These are phyloP conservation scores for Dinocampus coccinellae DNA, from an alignment of 2,888 invertebrate genomes.

Conservation along the genomic window DNA sequence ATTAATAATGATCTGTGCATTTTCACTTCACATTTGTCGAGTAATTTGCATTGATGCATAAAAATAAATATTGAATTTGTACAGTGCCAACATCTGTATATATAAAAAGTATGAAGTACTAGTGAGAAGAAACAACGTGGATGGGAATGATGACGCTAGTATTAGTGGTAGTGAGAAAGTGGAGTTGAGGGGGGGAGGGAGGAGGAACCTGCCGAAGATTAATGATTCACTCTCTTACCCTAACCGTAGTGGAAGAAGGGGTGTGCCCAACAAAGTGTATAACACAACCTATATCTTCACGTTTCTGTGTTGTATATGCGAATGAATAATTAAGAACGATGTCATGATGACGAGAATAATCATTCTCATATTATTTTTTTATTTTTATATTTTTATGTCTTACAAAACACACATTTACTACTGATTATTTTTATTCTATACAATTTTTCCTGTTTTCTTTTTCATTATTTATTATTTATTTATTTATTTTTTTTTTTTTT, in stretches of 20 bases:
- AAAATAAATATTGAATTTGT: no score
- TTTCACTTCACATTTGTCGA: no score
- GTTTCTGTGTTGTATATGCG: conserved; percentile 41
- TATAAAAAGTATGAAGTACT: no score
- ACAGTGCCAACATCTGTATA: no score
- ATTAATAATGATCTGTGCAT: no score
- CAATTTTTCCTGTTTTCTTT: no score
- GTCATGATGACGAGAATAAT: conserved; percentile 48
- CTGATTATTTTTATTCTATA: not conserved
- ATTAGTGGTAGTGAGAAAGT: not conserved
- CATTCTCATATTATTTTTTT: conserved; percentile 31
- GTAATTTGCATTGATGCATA: no score
- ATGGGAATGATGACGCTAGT: conserved; percentile 27
- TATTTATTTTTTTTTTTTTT: conserved; percentile 5
- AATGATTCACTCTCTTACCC: conserved; percentile 48
- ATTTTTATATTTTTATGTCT: conserved; percentile 2
- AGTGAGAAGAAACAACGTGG: not conserved
- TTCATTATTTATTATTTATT: no score
- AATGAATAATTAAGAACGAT: conserved; percentile 59
- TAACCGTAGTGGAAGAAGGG: conserved; percentile 52
- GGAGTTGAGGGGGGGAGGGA: not conserved
- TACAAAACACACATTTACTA: not conserved
- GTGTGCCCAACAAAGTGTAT: conserved; percentile 45
- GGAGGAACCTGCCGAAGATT: conserved; percentile 57
- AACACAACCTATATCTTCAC: conserved; percentile 53